These are phyloP conservation scores for Parazoanthus swiftii DNA, from an alignment of 92 coral and sea anemone species.

Conservation along the genomic window DNA sequence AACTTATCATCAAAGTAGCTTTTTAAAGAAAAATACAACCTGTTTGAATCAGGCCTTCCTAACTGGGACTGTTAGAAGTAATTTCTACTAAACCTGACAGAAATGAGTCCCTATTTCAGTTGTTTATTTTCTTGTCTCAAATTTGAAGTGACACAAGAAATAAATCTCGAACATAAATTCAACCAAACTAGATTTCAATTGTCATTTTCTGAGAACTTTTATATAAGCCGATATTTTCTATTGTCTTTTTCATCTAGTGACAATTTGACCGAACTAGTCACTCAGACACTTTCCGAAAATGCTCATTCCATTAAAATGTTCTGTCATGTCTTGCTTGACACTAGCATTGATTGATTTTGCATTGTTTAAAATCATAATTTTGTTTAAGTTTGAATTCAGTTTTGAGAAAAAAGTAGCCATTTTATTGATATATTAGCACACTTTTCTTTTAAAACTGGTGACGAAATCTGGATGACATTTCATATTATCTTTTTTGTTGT, in stretches of 20 bases:
- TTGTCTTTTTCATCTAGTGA: background rate
- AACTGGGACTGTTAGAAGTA: background rate
- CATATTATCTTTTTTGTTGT: background rate
- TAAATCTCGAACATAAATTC: background rate
- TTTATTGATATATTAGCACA: no score
- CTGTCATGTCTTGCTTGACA: background rate
- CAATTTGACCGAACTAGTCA: no score
- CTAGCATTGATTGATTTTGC: background rate
- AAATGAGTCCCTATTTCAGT: background rate
- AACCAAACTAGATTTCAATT: background rate
- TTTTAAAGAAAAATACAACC: background rate
- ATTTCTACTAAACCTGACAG: background rate
- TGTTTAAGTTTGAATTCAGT: no score
- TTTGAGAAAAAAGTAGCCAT: background rate
- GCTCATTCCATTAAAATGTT: background rate
- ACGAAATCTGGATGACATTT: background rate
- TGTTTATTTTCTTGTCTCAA: background rate
- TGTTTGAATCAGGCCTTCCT: background rate
- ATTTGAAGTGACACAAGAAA: conserved; percentile 3
- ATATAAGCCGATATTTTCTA: background rate
- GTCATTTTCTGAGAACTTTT: background rate
- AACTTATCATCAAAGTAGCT: background rate
- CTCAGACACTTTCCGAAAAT: background rate
- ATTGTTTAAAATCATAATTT: no score
- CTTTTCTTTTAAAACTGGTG: background rate